These are phyloP conservation scores for Salticus scenicus DNA, from an alignment of 2,888 invertebrate species.

Conservation along the genomic window DNA sequence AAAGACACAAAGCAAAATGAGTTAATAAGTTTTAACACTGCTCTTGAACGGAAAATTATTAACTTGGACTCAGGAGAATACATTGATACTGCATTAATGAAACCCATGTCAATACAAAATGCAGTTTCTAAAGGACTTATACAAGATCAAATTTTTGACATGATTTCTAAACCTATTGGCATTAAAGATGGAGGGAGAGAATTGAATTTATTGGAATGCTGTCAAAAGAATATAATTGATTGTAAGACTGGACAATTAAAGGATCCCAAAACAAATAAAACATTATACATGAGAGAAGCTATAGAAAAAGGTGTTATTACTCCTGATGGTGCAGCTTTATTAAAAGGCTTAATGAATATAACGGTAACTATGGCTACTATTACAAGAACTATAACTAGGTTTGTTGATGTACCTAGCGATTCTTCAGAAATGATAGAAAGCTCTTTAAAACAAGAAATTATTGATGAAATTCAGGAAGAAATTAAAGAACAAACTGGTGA, in stretches of 20 bases:
- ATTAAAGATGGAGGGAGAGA: slow-evolving; percentile 83
- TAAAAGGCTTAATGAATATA: slow-evolving; percentile 89
- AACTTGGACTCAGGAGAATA: slow-evolving; percentile 78
- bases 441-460: slow-evolving; percentile 5
- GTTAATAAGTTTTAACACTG: slow-evolving; percentile 86
- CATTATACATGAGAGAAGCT: slow-evolving; percentile 67
- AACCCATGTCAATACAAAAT: slow-evolving; percentile 84
- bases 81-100: slow-evolving; percentile 80
- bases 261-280: slow-evolving; percentile 73
- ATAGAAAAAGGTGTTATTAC: slow-evolving; percentile 75
- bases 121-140: slow-evolving; percentile 77
- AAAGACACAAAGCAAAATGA: slow-evolving; percentile 87
- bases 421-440: slow-evolving; percentile 74
- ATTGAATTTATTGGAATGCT: slow-evolving; percentile 87
- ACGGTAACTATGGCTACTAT: slow-evolving; percentile 91
- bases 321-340: slow-evolving; percentile 79
- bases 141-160: slow-evolving; percentile 79
- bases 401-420: slow-evolving; percentile 81
- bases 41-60: slow-evolving; percentile 80
- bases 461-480: slow-evolving; percentile 15
- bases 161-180: slow-evolving; percentile 88
- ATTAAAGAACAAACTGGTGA: not conserved
- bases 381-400: slow-evolving; percentile 87
- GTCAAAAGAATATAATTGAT: slow-evolving; percentile 75
- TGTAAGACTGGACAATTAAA: slow-evolving; percentile 72